A percentile compares a stretch with the other conserved stretches of the same genome.
These are phyloP conservation scores for Caenorhabditis uteleia DNA, from an alignment of 2,888 invertebrate genomes.

Conservation along the genomic window DNA sequence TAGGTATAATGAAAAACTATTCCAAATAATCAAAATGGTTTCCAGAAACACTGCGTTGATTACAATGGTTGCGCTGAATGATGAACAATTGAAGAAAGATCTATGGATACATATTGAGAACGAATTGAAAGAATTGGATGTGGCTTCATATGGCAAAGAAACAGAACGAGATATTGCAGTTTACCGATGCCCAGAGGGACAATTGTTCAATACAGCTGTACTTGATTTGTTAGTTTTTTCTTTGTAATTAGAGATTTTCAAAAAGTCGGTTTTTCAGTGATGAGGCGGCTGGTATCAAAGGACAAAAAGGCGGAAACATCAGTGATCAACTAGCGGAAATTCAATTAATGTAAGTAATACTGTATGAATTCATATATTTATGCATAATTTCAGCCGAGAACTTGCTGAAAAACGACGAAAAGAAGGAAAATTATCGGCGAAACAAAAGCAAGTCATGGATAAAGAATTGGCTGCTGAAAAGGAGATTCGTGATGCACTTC, in stretches of 20 bases:
- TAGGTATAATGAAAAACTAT: slow-evolving; percentile 23
- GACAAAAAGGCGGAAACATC: slow-evolving; percentile 89
- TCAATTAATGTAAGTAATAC: slow-evolving; percentile 75
- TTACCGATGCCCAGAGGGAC: slow-evolving; percentile 84
- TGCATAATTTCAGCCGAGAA: slow-evolving; percentile 73
- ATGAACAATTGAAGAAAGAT: slow-evolving; percentile 73
- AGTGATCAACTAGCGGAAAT: slow-evolving; percentile 94
- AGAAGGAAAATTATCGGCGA: slow-evolving; percentile 76
- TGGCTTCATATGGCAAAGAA: slow-evolving; percentile 28
- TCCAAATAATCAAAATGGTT: not conserved
- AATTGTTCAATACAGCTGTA: slow-evolving; percentile 87
- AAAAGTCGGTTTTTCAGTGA: slow-evolving; percentile 44
- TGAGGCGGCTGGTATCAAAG: slow-evolving; percentile 70
- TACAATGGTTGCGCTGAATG: slow-evolving; percentile 82
- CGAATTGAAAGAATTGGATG: slow-evolving; percentile 29
- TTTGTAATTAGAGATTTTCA: slow-evolving; percentile 1
- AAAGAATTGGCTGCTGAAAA: slow-evolving; percentile 85
- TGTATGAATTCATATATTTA: slow-evolving; percentile 1
- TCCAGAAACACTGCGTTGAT: slow-evolving; percentile 95
- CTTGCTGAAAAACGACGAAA: slow-evolving; percentile 80
- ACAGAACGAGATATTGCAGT: slow-evolving; percentile 79
- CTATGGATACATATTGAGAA: slow-evolving; percentile 51
- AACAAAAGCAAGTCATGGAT: slow-evolving; percentile 89
- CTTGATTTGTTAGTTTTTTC: slow-evolving; percentile 74
- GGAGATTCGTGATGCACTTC: slow-evolving; percentile 79